Conservation (phyloP, 1,140 invertebrate species). For the Holotrichia oblita region DNA sequence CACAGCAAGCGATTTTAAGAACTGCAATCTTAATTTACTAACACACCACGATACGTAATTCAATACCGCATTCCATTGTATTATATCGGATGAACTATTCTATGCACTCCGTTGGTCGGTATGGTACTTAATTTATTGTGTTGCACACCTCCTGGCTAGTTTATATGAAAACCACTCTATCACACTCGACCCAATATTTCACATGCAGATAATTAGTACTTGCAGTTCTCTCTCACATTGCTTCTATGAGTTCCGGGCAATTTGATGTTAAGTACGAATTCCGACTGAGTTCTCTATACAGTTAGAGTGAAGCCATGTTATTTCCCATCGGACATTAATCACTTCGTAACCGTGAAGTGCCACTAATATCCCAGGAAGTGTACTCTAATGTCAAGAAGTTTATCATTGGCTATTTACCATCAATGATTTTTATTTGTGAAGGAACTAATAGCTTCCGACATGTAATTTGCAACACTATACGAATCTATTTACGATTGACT, state of each 20-base stretch:
- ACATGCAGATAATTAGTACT: conserved; percentile 36
- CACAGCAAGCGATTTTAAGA: conserved; percentile 18
- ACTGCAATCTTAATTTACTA: conserved; percentile 33
- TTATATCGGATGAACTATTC: not conserved
- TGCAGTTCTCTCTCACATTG: not conserved
- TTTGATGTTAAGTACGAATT: conserved; percentile 26
- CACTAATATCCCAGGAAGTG: conserved; percentile 24
- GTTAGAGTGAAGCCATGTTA: conserved; percentile 27
- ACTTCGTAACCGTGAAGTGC: conserved; percentile 21
- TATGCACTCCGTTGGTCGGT: not conserved
- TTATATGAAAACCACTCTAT: conserved; percentile 34
- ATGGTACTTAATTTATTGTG: conserved; percentile 21
- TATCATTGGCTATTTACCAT: conserved; percentile 9
- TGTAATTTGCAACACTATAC: not conserved
- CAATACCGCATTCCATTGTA: conserved; percentile 29
- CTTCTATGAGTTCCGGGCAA: not conserved
- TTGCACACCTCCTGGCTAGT: conserved; percentile 21
- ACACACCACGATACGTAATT: conserved; percentile 7
- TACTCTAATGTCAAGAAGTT: not conserved
- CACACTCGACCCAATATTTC: conserved; percentile 34
- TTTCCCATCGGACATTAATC: conserved; percentile 27
- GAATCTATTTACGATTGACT: not conserved
- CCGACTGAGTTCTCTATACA: conserved; percentile 10
- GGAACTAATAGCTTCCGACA: not conserved
- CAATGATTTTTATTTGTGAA: not conserved